phyloP scores from a whole-genome alignment of 2,113 vertebrate genomes.

The Corythaeola cristata region DNA sequence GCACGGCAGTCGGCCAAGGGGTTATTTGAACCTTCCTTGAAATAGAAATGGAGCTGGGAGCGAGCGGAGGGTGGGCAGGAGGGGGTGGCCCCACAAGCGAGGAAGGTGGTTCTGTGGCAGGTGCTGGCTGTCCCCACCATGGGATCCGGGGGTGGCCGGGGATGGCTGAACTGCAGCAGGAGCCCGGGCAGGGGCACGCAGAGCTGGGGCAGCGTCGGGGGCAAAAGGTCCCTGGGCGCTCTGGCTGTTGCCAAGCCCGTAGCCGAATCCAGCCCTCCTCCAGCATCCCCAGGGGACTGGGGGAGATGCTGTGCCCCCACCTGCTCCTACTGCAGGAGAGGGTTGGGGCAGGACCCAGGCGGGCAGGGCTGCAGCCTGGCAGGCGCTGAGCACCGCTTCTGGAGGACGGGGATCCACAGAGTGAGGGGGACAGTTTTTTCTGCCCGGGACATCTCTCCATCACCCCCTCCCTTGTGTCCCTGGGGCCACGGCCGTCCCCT shows the following conservation, averaged over 20 bases:
- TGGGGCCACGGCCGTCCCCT: background rate
- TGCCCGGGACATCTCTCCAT: background rate
- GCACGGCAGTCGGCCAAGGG: background rate
- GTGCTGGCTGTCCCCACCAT: fast-evolving
- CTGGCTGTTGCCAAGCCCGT: background rate
- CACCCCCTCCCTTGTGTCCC: background rate
- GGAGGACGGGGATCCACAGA: fast-evolving
- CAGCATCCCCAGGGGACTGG: background rate
- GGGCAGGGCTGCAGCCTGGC: too few relatives aligned
- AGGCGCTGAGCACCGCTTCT: background rate
- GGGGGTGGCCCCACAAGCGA: fast-evolving
- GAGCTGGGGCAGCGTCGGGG: background rate
- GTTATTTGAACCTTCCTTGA: constrained; percentile 25
- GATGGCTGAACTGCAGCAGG: background rate
- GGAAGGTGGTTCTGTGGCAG: background rate
- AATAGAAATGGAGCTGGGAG: background rate
- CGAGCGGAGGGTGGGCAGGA: background rate
- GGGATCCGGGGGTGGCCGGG: fast-evolving
- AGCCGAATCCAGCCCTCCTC: background rate
- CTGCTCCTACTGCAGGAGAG: background rate
- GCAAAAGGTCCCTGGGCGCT: too few relatives aligned
- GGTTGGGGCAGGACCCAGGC: too few relatives aligned
- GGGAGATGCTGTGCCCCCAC: background rate
- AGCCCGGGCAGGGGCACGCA: background rate
- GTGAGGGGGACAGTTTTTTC: background rate